Conservation (phyloP, 2,888 invertebrate species). For the Linnaemya vulpina region DNA sequence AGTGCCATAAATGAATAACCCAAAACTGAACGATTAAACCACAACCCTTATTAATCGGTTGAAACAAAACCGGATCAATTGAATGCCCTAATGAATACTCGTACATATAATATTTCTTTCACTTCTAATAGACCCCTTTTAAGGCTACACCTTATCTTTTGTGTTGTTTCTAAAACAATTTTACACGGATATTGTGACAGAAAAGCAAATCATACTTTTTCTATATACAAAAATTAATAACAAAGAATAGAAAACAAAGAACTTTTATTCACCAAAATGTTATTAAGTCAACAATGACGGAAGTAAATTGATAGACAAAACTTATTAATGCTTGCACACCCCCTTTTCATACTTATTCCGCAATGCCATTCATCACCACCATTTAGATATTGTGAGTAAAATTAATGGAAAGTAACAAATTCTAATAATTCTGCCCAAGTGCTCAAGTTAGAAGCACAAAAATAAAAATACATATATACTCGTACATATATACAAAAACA, state of each 20-base stretch:
- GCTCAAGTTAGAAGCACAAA: conserved; percentile 50
- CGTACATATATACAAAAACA: too few relatives aligned
- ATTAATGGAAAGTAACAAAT: conserved; percentile 52
- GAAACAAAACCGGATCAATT: too few relatives aligned
- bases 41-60: too few relatives aligned
- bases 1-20: too few relatives aligned
- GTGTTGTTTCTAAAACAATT: neutral
- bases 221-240: neutral
- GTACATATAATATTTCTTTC: too few relatives aligned
- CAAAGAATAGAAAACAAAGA: neutral
- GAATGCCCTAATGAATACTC: too few relatives aligned
- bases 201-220: neutral
- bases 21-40: too few relatives aligned
- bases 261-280: neutral
- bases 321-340: neutral
- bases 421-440: conserved; percentile 55
- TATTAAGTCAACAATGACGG: conserved; percentile 1
- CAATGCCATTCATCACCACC: neutral
- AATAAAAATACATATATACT: neutral
- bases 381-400: conserved; percentile 7
- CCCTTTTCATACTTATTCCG: neutral
- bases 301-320: conserved; percentile 1
- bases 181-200: neutral
- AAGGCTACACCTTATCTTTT: neutral
- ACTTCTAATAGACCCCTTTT: neutral